Base-by-base conservation (phyloP, 1,140 invertebrate genomes). In the Triops longicaudatus region DNA sequence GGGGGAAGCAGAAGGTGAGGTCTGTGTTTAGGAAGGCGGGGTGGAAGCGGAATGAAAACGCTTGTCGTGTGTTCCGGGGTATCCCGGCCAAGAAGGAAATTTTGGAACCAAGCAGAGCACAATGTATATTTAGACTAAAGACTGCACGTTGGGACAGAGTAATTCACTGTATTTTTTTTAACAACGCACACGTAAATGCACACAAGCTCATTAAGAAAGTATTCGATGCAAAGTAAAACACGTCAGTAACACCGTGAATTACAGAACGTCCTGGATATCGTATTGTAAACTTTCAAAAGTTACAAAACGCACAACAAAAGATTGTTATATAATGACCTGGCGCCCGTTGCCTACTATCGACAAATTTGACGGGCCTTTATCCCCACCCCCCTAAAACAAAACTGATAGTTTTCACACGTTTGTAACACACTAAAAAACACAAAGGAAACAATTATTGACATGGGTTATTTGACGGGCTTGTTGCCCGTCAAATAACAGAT, bases 41-140 rank as follows among this genome's bases (percentile, higher is more conserved):
- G 50, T 63, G 50, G 50, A 63, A 63, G 50, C 50, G 31, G 17
- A 63, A 63, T 63, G 50, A 63, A 63, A 63, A 63, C 50, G 50
- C n/a, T 17, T 63, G 22, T 17, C 22, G 50, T 63, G 50, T 63
- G 50, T 63, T 63, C 50, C 50, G 50, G 50, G 50, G 50, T 63
- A 9, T 22, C 50, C 50, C 50, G n/a, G 50, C 50, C 50, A 63
- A 63, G n/a, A 22, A 63, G 50, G 50, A 63, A 63, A 63, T 63
- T 63, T 63, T 63, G 50, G 50, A 22, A 63, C 50, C 10, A 63
- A 63, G 50, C 50, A 1, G 50, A 63, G 50, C 50, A 63, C 50
- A 63, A 63, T 63, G 50, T 63, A 63, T 63, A 63, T 63, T 63
- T 63, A 63, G 50, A 63, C 50, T 17, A 22, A 63, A 63, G 50